Evolutionary conservation across 2,888 invertebrate species (phyloP), one percentile per base, ranked within the genome.

Genomic region (Adelphocoris suturalis): DNA sequence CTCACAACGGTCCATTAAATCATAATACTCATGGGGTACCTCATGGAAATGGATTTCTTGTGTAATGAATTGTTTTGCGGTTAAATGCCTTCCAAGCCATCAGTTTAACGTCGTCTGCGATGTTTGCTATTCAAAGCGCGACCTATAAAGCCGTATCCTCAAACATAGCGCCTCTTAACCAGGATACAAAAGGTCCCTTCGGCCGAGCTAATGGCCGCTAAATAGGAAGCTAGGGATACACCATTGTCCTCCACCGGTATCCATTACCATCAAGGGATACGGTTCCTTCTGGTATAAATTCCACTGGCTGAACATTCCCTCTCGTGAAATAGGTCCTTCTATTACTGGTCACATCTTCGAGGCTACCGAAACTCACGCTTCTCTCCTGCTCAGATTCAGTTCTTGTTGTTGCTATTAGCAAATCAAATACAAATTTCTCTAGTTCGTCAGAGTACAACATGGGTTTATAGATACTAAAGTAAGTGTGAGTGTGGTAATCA

Each of bases 101-200:
- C 52, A 52, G 52, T 52, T 52, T 52, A 11, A 52, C 16, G 52
- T 14, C 16, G 52, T 52, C 16, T 16, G 16, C 5, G 52, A 52
- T 52, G 52, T 52, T 52, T 16, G 16, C 52, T 52, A 52, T 52
- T 52, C 52, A 13, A 52, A 52, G 52, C 52, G 14, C 14, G 46
- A 37, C 46, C 80, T 46, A 46, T 80, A 76, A 16, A 80, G 80
- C 80, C 80, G 16, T 80, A 12, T 46, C 48, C 48, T 82, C 82
- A 52, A 82, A 82, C 82, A 48, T 82, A 55, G 48, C 82, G 82
- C 52, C 82, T 82, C 82, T 82, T 52, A 82, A 82, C 82, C 52
- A 27, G 46, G 2, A 14, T 27, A 82, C 82, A 82, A 82, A 82
- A 82, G 82, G 55, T 19, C 55, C 82, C 82, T 48, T 48, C 82